A percentile compares a stretch with the other conserved stretches of the same genome.
Evolutionary conservation across 2,888 invertebrate genomes (phyloP).

Genomic region (Malthinus seriepunctatus): DNA sequence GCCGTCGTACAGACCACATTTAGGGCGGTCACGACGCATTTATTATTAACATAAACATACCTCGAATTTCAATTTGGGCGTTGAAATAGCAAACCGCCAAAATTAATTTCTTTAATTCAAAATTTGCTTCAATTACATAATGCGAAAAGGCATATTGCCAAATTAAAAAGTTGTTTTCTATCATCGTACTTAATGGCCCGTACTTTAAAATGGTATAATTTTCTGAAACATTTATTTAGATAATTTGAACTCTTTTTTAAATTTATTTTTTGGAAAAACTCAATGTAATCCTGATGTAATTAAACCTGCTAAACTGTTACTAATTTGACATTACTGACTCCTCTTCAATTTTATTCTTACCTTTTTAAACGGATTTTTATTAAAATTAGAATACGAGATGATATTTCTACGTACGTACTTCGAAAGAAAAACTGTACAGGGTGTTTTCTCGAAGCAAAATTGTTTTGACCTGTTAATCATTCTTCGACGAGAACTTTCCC

Average conservation of each 20-base stretch:
- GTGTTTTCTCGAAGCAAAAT: too few species aligned
- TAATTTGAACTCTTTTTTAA: background rate
- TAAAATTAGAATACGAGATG: too few species aligned
- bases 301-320: too few species aligned
- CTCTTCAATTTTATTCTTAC: too few species aligned
- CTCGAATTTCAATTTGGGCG: background rate
- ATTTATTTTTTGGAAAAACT: background rate
- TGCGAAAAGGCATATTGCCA: background rate
- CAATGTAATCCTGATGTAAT: too few species aligned
- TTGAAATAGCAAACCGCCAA: background rate
- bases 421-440: too few species aligned
- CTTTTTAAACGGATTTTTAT: too few species aligned
- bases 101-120: background rate
- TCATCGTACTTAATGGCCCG: background rate
- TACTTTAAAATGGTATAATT: slow-evolving; percentile 1
- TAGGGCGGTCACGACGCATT: slow-evolving; percentile 28
- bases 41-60: slow-evolving; percentile 14
- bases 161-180: slow-evolving; percentile 6
- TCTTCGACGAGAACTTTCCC: too few species aligned
- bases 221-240: slow-evolving; percentile 4
- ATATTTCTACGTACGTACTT: too few species aligned
- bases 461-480: too few species aligned
- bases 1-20: slow-evolving; percentile 33
- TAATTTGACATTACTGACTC: too few species aligned
- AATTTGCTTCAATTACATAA: background rate